These are phyloP conservation scores for Rallus limicola DNA, from an alignment of 2,113 vertebrate genomes.

Conservation along the genomic window DNA sequence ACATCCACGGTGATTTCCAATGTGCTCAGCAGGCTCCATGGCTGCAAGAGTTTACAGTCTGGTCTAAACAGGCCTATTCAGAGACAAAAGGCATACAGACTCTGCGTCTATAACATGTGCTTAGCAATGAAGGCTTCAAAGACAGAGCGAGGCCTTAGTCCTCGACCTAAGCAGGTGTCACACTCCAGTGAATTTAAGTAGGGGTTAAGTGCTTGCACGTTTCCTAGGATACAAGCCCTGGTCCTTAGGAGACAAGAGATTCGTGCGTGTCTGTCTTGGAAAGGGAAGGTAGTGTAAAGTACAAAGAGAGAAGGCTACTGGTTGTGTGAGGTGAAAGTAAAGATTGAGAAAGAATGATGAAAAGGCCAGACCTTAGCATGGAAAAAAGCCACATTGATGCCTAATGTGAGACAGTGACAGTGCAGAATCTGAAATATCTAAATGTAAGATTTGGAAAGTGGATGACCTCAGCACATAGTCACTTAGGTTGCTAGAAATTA, in stretches of 20 bases:
- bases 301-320: not conserved
- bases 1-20: not conserved
- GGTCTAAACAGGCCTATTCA: not conserved
- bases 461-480: not conserved
- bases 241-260: not conserved
- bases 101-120: not conserved
- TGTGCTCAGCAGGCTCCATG: not conserved
- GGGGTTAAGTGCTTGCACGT: not conserved
- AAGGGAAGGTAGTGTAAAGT: not conserved
- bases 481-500: not conserved
- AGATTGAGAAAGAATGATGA: not conserved
- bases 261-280: not conserved
- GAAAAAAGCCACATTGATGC: not conserved
- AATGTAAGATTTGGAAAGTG: not conserved
- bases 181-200: not conserved
- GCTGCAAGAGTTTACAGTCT: not conserved
- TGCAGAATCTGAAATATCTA: not conserved
- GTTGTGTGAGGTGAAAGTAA: not conserved
- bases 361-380: not conserved
- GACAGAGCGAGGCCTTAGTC: not conserved
- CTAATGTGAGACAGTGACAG: not conserved
- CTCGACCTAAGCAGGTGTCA: not conserved
- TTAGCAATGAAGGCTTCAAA: not conserved
- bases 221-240: not conserved
- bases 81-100: not conserved